These are phyloP conservation scores for Dynastes hyllus DNA, from an alignment of 2,888 invertebrate species.

Conservation along the genomic window DNA sequence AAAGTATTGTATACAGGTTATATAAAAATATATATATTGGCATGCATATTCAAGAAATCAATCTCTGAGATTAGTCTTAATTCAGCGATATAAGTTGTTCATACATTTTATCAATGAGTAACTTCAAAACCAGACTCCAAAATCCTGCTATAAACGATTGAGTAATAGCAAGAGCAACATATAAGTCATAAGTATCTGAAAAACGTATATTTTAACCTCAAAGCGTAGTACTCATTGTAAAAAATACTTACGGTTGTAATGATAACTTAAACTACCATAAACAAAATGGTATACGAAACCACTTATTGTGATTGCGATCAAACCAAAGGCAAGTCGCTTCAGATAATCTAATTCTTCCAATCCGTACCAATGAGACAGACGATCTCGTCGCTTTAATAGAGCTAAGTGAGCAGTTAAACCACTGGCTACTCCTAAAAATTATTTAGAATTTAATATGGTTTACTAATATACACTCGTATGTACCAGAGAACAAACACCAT, in stretches of 20 bases:
- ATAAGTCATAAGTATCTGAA: too few relatives aligned
- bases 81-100: neutral
- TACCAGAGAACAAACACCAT: slow-evolving; percentile 10
- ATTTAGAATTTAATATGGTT: too few relatives aligned
- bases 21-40: too few relatives aligned
- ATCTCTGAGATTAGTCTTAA: neutral
- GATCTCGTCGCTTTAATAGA: neutral
- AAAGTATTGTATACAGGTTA: too few relatives aligned
- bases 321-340: slow-evolving; percentile 20
- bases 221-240: neutral
- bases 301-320: slow-evolving; percentile 23
- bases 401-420: slow-evolving; percentile 2
- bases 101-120: slow-evolving; percentile 19
- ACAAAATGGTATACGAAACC: slow-evolving; percentile 24
- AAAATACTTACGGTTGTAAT: neutral
- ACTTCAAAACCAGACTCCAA: slow-evolving; percentile 18
- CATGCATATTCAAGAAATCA: too few relatives aligned
- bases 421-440: slow-evolving; percentile 9
- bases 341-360: slow-evolving; percentile 21
- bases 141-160: neutral
- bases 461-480: neutral
- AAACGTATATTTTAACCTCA: too few relatives aligned
- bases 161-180: neutral
- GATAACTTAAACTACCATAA: neutral
- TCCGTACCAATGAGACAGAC: slow-evolving; percentile 19